Evolutionary conservation across 1,140 invertebrate genomes (phyloP).

Genomic region (Drosophila parvula): DNA sequence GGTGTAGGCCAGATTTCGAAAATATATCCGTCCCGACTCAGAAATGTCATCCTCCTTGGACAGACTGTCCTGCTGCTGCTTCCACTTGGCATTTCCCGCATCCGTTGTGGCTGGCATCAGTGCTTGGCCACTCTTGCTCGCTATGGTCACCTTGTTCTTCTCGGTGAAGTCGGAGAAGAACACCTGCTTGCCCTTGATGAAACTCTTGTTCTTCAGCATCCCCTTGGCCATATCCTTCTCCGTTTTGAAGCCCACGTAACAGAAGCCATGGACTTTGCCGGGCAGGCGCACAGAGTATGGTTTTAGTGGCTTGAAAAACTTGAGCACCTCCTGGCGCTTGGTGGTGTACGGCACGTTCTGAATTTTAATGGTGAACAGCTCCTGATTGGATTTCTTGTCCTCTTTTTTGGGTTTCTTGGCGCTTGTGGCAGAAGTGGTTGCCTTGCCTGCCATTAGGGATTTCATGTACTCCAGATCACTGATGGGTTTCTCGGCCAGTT

Average conservation of each 20-base stretch:
- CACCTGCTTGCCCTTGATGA: constrained; percentile 90
- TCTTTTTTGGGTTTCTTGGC: constrained; percentile 32
- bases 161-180: constrained; percentile 87
- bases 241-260: constrained; percentile 94
- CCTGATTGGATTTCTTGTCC: constrained; percentile 66
- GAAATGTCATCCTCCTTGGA: constrained; percentile 92
- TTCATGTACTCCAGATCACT: constrained; percentile 91
- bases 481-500: constrained; percentile 88
- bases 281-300: constrained; percentile 92
- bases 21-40: constrained; percentile 97
- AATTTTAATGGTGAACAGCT: constrained; percentile 86
- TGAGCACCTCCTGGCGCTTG: constrained; percentile 81
- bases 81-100: constrained; percentile 86
- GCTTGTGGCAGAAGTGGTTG: constrained; percentile 55
- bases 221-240: constrained; percentile 93
- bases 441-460: constrained; percentile 84
- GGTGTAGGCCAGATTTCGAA: constrained; percentile 96
- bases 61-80: constrained; percentile 88
- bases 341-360: constrained; percentile 81
- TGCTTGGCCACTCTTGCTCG: constrained; percentile 73
- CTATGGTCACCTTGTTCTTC: constrained; percentile 84
- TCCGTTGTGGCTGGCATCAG: constrained; percentile 11
- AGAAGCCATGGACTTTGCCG: constrained; percentile 91
- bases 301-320: constrained; percentile 93
- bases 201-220: constrained; percentile 93